Base-by-base conservation (phyloP, 2,113 vertebrate genomes). In the Tyrannus savana region DNA sequence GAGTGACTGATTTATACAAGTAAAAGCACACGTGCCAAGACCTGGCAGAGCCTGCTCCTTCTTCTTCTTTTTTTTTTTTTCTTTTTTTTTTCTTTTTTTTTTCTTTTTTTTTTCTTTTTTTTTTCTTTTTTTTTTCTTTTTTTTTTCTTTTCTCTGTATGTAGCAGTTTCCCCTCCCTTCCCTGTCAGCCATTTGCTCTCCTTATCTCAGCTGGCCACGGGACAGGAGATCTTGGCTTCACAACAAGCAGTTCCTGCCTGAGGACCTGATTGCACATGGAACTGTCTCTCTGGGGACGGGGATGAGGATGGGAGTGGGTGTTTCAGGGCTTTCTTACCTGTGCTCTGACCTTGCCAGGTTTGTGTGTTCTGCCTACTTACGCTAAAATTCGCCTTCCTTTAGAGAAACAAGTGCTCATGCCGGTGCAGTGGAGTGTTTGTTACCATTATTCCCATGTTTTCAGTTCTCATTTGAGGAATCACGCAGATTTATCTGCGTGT, bases 1-100 rank as follows among this genome's bases (percentile, higher is more conserved):
- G 50, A 95, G 90, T 93, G 92, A 93, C 88, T 96, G 97, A 97
- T 98, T 96, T 97, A 96, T 80, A 58, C 96, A 94, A 97, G 90
- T 24, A 33, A 71, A 87, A 95, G 87, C 74, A 81, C 86, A 94
- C 44, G 76, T 84, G 95, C 95, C 95, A 96, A 87, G 89, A 47
- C 68, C 94, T 89, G 63, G 87, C 90, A 93, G 49, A 44, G 47
- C 63, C 80, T 80, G 72, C 83, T 96, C 69, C 76, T 66, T 55
- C 31, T 94, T 12, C 39, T 41, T 41, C 39, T 41, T 41, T 41
- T 41, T 41, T 11, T 58, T 56, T 42, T 8, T 37, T 37, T n/a
- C n/a, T 58, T 53, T 50, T 68, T 71, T 67, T 78, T 79, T 81
- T 7, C 37, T 95, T 92, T 93, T 63, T 52, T 52, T 78, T n/a